Evolutionary conservation across 2,888 invertebrate genomes (phyloP).

Genomic region (Bembecia ichneumoniformis): DNA sequence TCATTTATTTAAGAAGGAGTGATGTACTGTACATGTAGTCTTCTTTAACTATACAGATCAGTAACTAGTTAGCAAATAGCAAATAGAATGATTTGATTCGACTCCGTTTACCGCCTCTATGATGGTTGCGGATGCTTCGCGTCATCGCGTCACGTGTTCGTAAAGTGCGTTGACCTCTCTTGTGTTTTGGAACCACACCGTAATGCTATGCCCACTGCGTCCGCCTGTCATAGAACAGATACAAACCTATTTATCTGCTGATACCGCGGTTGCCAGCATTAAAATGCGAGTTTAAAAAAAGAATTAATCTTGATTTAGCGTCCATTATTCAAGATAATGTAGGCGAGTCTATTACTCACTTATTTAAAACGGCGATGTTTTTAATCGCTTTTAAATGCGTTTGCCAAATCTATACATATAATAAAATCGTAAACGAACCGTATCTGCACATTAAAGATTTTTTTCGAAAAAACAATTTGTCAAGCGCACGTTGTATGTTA

Average conservation of each 20-base stretch:
- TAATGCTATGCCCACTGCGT: slow-evolving; percentile 20
- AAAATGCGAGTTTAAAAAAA: slow-evolving; percentile 12
- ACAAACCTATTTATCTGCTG: slow-evolving; percentile 32
- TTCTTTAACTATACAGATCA: no score
- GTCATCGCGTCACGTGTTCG: slow-evolving; percentile 59
- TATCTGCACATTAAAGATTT: no score
- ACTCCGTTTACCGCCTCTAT: slow-evolving; percentile 16
- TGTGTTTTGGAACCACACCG: slow-evolving; percentile 60
- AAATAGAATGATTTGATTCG: no score
- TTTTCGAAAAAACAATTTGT: no score
- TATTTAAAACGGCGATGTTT: neutral
- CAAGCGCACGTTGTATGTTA: no score
- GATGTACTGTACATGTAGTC: no score
- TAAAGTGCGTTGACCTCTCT: slow-evolving; percentile 53
- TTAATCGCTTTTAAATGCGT: neutral
- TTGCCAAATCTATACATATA: no score
- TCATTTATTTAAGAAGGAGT: no score
- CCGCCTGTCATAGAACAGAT: slow-evolving; percentile 29
- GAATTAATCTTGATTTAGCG: slow-evolving; percentile 31
- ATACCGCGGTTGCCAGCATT: slow-evolving; percentile 16
- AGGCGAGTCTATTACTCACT: slow-evolving; percentile 19
- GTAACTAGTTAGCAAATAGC: no score
- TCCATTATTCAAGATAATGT: slow-evolving; percentile 24
- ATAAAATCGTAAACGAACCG: no score
- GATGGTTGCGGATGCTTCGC: slow-evolving; percentile 32